Conservation (phyloP, 2,797 vertebrate genomes). For the Sebastes dallii region DNA sequence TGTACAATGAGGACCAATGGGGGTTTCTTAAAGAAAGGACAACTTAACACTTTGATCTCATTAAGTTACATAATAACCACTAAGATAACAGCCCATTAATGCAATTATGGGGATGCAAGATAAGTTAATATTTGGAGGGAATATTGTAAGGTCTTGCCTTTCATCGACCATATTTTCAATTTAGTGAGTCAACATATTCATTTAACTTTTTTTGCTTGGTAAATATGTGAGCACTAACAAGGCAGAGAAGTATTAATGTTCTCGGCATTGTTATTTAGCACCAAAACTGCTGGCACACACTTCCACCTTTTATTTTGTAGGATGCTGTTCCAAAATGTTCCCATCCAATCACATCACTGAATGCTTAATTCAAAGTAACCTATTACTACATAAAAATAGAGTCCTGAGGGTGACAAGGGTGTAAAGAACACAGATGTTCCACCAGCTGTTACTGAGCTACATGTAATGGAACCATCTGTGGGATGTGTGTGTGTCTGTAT, state of each 20-base stretch:
- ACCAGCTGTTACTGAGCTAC: conserved; percentile 44
- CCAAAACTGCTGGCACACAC: neutral
- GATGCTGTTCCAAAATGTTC: neutral
- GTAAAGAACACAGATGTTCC: conserved; percentile 29
- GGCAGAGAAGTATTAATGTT: neutral
- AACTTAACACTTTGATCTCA: conserved; percentile 35
- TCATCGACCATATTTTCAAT: conserved; percentile 10
- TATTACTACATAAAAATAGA: conserved; percentile 3
- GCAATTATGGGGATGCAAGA: conserved; percentile 10
- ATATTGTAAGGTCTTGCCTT: conserved; percentile 15
- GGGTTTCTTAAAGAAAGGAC: conserved; percentile 33
- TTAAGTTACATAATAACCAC: conserved; percentile 38
- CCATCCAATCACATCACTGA: neutral
- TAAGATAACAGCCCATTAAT: conserved; percentile 23
- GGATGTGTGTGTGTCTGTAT: neutral
- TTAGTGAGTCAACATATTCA: neutral
- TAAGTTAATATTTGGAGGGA: conserved; percentile 13
- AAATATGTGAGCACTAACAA: neutral
- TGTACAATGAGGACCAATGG: conserved; percentile 13
- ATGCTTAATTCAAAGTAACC: conserved; percentile 13
- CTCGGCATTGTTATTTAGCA: neutral
- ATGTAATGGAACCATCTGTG: conserved; percentile 25
- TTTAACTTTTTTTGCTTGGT: neutral
- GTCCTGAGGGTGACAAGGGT: conserved; percentile 24
- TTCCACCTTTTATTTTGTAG: neutral